Evolutionary conservation across 2,888 invertebrate genomes (phyloP), one percentile per base, ranked within the genome.

Genomic region (Monopis laevigella): DNA sequence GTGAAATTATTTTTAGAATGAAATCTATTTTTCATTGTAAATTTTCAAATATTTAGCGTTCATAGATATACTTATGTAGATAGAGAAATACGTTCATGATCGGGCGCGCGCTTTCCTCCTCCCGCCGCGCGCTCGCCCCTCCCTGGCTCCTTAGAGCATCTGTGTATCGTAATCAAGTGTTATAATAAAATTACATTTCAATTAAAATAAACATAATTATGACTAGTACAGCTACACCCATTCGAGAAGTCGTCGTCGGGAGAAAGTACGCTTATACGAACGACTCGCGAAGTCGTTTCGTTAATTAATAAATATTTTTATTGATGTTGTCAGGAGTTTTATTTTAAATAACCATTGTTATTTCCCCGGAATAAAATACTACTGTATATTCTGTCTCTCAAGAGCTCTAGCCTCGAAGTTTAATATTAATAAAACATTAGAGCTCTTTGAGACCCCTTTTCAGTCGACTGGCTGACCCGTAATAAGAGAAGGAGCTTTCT

Each of bases 21-120:
- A 77, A 78, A 65, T 78, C 78, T 78, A 78, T 80, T 78, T 41
- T 78, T 78, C 73, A 77, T 65, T 80, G 78, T 78, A 77, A 71
- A 74, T 72, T 75, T 74, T 73, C 72, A 70, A 65, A 74, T 71
- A 75, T 68, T 28, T 77, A 77, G 77, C 53, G 56, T 70, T 73
- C 74, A 70, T 58, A 69, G 40, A 61, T 72, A 73, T 64, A 61
- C 71, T 70, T 65, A 65, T 72, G 72, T 78, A 80, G 80, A 75
- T 78, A 78, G 75, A 66, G 56, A 73, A 73, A 67, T 72, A 75
- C 72, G 77, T 69, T 74, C 65, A 70, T 72, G 66, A 70, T 59
- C 49, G 46, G 55, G 63, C 72, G 64, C 65, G 74, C 67, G 73
- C 57, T 67, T 58, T 73, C 74, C 74, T 73, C 70, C 64, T 59